Percentiles rank a stretch among this genome's conserved stretches.
Conservation (phyloP, 2,888 invertebrate species). For the Phalera bucephala region DNA sequence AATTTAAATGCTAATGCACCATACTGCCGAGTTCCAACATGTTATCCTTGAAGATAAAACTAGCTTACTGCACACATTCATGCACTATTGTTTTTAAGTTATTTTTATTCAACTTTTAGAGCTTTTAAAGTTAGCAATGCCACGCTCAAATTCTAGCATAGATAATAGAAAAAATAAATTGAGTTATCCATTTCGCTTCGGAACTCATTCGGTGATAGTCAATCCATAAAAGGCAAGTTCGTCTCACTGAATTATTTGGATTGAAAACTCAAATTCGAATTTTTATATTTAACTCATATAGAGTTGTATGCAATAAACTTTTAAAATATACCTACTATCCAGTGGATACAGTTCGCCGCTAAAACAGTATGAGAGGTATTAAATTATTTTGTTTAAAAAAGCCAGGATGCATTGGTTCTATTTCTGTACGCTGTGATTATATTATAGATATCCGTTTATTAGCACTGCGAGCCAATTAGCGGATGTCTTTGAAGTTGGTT, state of each 20-base stretch:
- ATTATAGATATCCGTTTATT: conserved; percentile 35
- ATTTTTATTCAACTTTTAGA: conserved; percentile 11
- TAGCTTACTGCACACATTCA: conserved; percentile 49
- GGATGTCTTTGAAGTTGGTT: conserved; percentile 68
- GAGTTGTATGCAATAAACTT: neutral
- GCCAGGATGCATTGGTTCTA: too few relatives aligned
- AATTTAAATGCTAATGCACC: conserved; percentile 67
- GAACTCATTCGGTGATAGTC: conserved; percentile 9
- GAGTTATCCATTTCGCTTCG: conserved; percentile 9
- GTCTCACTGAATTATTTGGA: conserved; percentile 17
- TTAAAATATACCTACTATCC: too few relatives aligned
- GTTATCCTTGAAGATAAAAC: conserved; percentile 51
- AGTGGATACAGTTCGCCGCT: too few relatives aligned
- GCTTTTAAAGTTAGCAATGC: neutral
- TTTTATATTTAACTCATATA: conserved; percentile 11
- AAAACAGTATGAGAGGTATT: too few relatives aligned
- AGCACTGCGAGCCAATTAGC: conserved; percentile 60
- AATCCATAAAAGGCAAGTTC: conserved; percentile 11
- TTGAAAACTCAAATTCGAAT: conserved; percentile 10
- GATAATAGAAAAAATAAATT: conserved; percentile 9
- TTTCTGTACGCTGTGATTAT: conserved; percentile 24
- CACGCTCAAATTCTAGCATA: neutral
- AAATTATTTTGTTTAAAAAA: too few relatives aligned
- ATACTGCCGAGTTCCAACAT: conserved; percentile 44
- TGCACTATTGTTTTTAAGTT: conserved; percentile 14